Conservation (phyloP, 2,797 vertebrate genomes). For the Borostomias antarcticus region DNA sequence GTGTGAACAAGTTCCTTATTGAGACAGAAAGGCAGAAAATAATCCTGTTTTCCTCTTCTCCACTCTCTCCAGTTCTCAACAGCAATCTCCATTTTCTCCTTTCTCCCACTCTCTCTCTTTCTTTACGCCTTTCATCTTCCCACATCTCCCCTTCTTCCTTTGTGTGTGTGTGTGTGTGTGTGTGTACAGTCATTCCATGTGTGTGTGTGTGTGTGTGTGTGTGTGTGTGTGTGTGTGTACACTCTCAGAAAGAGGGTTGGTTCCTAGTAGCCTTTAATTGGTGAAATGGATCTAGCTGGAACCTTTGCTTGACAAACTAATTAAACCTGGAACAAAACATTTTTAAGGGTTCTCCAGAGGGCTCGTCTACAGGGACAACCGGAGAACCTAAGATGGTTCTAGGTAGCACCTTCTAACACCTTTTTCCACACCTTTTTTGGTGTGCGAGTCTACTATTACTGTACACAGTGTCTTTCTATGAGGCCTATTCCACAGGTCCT, state of each 20-base stretch:
- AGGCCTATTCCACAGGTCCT: constrained; percentile 67
- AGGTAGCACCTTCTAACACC: too few species aligned
- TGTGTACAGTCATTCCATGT: neutral
- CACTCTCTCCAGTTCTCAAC: neutral
- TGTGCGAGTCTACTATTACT: too few species aligned
- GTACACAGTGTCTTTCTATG: constrained; percentile 1
- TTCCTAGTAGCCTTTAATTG: too few species aligned
- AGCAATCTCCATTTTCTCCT: neutral
- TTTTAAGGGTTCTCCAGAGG: too few species aligned
- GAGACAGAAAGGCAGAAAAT: constrained; percentile 67
- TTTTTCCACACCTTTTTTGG: too few species aligned
- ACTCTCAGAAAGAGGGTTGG: too few species aligned
- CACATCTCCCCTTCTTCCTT: neutral
- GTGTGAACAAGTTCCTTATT: constrained; percentile 79
- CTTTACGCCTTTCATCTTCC: constrained; percentile 10
- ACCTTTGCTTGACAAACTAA: too few species aligned
- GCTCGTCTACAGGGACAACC: too few species aligned
- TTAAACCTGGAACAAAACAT: too few species aligned
- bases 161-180: neutral
- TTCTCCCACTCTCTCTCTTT: constrained; percentile 56
- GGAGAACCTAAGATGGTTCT: too few species aligned
- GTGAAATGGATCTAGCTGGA: too few species aligned
- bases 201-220: neutral
- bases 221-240: too few species aligned
- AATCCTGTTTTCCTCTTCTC: constrained; percentile 10